Conservation (phyloP, 2,888 invertebrate species). For the Cerceris ruficornis region DNA sequence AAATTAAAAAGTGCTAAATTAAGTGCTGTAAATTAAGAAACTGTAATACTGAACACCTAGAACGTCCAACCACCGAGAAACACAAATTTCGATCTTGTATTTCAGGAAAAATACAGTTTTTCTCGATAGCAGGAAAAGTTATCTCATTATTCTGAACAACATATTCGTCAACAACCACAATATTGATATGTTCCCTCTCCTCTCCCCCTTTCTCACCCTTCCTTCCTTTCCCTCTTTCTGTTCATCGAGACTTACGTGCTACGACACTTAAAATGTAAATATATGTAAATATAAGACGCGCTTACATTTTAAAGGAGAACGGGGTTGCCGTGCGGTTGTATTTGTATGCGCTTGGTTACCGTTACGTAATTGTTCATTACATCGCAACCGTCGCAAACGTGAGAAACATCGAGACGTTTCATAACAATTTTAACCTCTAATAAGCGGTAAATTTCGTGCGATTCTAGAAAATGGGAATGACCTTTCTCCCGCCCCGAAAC, state of each 20-base stretch:
- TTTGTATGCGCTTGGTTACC: constrained; percentile 24
- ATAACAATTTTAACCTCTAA: constrained; percentile 44
- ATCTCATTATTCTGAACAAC: no score
- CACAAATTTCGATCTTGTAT: no score
- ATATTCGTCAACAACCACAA: no score
- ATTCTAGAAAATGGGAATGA: background rate
- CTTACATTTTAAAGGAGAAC: constrained; percentile 53
- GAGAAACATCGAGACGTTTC: constrained; percentile 47
- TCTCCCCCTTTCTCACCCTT: background rate
- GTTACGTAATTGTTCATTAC: constrained; percentile 60
- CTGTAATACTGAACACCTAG: no score
- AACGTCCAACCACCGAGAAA: no score
- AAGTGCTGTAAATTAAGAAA: no score
- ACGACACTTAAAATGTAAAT: constrained; percentile 53
- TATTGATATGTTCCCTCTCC: no score
- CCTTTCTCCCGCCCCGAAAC: background rate
- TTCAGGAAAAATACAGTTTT: no score
- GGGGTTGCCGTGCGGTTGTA: constrained; percentile 29
- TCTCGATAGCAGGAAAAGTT: no score
- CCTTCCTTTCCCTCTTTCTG: background rate
- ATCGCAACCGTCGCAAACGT: constrained; percentile 40
- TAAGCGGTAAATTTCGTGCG: constrained; percentile 32
- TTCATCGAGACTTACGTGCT: background rate
- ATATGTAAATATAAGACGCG: constrained; percentile 57
- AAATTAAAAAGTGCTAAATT: no score